Base-by-base conservation (phyloP, 2,113 vertebrate species). In the Eonycteris spelaea region DNA sequence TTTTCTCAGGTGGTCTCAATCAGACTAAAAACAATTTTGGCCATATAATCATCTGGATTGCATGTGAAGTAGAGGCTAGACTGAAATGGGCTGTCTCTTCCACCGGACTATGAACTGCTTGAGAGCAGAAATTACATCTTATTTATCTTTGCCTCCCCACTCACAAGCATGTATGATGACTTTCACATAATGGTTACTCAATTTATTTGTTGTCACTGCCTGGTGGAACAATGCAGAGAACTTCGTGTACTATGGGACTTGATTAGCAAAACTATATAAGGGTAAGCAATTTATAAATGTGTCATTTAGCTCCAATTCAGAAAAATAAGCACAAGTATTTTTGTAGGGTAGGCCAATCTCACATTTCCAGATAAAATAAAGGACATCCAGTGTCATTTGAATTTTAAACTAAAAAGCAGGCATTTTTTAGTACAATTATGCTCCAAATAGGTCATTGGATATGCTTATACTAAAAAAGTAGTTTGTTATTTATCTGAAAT, bases 361-460 rank as follows among this genome's bases (percentile, higher is more conserved):
- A 10, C 30, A 67, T 86, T 95, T 15, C 18, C 28, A 70, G 8
- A 75, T 77, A n/a, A 75, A 84, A 12, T 55, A 94, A 51, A 82
- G 57, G 21, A 59, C 0, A 45, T 7, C 1, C 5, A 51, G 6
- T 95, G 22, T 85, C 30, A 88, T 93, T 75, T 86, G 24, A 95
- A 92, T 70, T 94, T 90, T 92, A 74, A 35, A 59, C 85, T 74
- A n/a, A 57, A 84, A 95, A 75, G 21, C 22, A 86, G 5, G 51
- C 1, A 22, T 65, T 74, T 68, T 90, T 43, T 55, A 86, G 11
- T 61, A 35, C 61, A 83, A 48, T 45, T 86, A 45, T 90, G 1
- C 48, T 22, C 19, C 40, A 40, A 63, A 90, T 87, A 75, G 33
- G 79, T 0, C 21, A 83, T 45, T 45, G 3, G 1, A 45, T 78